These are phyloP conservation scores for Sphaerophoria rueppellii DNA, from an alignment of 2,888 invertebrate species.

Conservation along the genomic window DNA sequence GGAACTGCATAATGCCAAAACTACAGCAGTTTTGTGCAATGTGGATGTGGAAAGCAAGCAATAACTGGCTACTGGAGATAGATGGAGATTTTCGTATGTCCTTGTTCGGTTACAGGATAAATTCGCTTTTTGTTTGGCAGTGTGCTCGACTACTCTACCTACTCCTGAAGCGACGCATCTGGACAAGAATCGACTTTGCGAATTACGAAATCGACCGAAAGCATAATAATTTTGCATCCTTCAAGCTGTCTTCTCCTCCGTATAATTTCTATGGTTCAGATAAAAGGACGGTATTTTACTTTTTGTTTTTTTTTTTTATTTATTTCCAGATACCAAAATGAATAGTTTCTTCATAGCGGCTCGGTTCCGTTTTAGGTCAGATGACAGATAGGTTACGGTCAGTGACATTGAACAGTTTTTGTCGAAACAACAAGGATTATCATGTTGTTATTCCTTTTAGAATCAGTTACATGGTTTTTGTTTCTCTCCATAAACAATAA, in stretches of 20 bases:
- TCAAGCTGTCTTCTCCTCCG: conserved; percentile 48
- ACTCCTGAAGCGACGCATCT: conserved; percentile 37
- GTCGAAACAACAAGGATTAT: conserved; percentile 59
- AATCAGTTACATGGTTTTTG: conserved; percentile 48
- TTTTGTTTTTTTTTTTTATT: background rate
- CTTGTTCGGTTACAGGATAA: conserved; percentile 47
- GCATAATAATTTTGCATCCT: conserved; percentile 57
- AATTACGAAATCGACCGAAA: conserved; percentile 25
- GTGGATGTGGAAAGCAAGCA: no score
- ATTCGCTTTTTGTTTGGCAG: conserved; percentile 25
- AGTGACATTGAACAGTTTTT: conserved; percentile 27
- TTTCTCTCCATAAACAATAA: background rate
- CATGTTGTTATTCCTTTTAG: conserved; percentile 60
- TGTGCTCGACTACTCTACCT: background rate
- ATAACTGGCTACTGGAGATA: conserved; percentile 9
- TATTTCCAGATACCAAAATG: no score
- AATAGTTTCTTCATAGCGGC: no score
- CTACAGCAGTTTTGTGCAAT: conserved; percentile 36
- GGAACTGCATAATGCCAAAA: conserved; percentile 65
- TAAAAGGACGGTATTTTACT: background rate
- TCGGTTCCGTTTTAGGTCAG: no score
- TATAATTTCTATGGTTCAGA: background rate
- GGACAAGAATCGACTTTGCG: conserved; percentile 33
- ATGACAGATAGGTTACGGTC: conserved; percentile 15
- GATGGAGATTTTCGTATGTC: conserved; percentile 49